Percentiles rank a stretch among this genome's conserved stretches.
phyloP scores from a whole-genome alignment of 1,140 invertebrate genomes.

The Rhopalosiphum maidis region DNA sequence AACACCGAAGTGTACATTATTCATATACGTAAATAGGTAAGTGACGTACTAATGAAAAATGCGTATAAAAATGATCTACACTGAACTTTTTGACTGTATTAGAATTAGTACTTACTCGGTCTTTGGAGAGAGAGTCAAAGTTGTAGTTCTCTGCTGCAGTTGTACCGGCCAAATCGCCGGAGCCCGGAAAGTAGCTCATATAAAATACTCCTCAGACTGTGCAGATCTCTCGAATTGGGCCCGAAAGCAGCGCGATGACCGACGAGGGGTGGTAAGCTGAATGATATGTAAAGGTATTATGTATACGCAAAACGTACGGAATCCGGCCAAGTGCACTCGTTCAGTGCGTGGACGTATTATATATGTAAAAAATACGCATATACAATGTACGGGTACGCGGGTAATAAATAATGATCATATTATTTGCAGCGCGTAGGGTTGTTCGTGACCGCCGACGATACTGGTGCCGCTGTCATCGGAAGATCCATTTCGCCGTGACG shows the following conservation, averaged over 20 bases:
- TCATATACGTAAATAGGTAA: too few relatives aligned
- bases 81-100: background rate
- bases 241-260: background rate
- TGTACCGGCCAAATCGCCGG: constrained; percentile 54
- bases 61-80: background rate
- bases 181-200: constrained; percentile 53
- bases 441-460: background rate
- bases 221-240: background rate
- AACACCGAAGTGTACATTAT: too few relatives aligned
- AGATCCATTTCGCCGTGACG: background rate
- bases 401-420: background rate
- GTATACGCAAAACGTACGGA: background rate
- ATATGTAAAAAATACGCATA: too few relatives aligned
- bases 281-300: too few relatives aligned
- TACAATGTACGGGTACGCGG: too few relatives aligned
- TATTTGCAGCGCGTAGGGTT: background rate
- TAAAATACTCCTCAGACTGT: constrained; percentile 14
- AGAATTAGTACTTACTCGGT: background rate
- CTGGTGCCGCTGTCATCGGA: too few relatives aligned
- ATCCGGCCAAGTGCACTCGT: background rate
- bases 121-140: constrained; percentile 31
- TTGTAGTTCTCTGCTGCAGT: constrained; percentile 23
- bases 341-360: too few relatives aligned
- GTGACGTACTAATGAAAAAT: background rate
- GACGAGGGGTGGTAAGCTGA: background rate